Evolutionary conservation across 1,140 invertebrate species (phyloP).

Genomic region (Goniozus legneri): DNA sequence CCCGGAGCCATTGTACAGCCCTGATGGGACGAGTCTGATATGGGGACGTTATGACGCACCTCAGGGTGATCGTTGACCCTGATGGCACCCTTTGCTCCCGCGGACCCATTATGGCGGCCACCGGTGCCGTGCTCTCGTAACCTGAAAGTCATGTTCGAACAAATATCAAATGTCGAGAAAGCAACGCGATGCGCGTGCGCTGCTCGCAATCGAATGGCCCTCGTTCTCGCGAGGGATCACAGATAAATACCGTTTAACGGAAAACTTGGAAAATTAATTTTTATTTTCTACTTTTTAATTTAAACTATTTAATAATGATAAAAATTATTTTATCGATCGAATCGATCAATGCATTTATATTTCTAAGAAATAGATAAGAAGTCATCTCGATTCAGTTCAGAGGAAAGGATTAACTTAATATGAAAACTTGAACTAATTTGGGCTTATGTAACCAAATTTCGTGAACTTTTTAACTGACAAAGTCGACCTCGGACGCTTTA

Average conservation of each 20-base stretch:
- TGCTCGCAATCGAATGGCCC: conserved; percentile 2
- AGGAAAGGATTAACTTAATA: too few species aligned
- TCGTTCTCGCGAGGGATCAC: not conserved
- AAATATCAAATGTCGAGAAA: conserved; percentile 22
- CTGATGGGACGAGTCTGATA: conserved; percentile 49
- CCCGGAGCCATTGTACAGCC: conserved; percentile 50
- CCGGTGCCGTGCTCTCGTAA: conserved; percentile 50
- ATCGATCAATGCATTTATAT: too few species aligned
- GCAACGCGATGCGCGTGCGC: too few species aligned
- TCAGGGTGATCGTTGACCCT: conserved; percentile 52
- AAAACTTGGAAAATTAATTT: too few species aligned
- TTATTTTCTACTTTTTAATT: too few species aligned
- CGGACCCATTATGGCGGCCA: conserved; percentile 50
- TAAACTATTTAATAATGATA: too few species aligned
- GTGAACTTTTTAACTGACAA: conserved; percentile 22
- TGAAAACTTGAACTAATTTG: too few species aligned
- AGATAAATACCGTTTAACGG: too few species aligned
- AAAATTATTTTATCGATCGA: too few species aligned
- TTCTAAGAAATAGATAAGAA: too few species aligned
- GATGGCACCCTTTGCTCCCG: conserved; percentile 46
- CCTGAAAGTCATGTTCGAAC: conserved; percentile 39
- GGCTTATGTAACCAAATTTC: too few species aligned
- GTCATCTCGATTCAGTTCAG: too few species aligned
- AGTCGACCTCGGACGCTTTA: not conserved
- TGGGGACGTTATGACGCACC: conserved; percentile 51